Evolutionary conservation across 2,797 vertebrate species (phyloP), one percentile per base, ranked within the genome.

Genomic region (Pangasius mekongensis): DNA sequence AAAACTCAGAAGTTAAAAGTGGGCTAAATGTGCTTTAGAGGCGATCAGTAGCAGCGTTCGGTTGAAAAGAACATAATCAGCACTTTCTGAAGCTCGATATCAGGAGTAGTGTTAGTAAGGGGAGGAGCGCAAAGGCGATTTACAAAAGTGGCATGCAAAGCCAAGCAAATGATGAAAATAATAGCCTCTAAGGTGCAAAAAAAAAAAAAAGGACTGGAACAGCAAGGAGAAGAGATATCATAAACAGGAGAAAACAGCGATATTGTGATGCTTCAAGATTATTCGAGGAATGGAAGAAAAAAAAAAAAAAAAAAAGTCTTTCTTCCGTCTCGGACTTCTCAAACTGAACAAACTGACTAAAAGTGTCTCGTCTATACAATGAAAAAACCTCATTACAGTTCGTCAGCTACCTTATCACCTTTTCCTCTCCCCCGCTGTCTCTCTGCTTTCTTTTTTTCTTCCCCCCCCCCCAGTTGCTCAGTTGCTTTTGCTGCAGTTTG

Each of bases 41-140:
- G 87, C 52, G 30, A 64, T 89, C 89, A 90, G 91, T 90, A 91
- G 90, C 83, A 89, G 81, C 56, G 20, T 86, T 66, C 77, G 67
- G 71, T 71, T 13, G 49, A 43, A 43, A 73, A 58, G 22, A 20
- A 80, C 14, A 67, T 36, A 54, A 77, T 85, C 76, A 85, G 84
- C 74, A 33, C n/a, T 54, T 67, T 58, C 49, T 54, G 49, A 80
- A 83, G 73, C 73, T 30, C n/a, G 60, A 67, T 20, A 7, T 7
- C 33, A 54, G 5, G 56, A 87, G 69, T 77, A 71, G 82, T 71
- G 78, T 90, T 87, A 88, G 30, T 81, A 67, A 0, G 66, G 85
- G 27, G 24, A 67, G 60, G 43, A 76, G 69, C 67, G 85, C 47
- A 77, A 71, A 90, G 76, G 85, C 86, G 18, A 81, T 86, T 85